Conservation (phyloP, 2,888 invertebrate genomes). For the Dicyrtomina minuta region DNA sequence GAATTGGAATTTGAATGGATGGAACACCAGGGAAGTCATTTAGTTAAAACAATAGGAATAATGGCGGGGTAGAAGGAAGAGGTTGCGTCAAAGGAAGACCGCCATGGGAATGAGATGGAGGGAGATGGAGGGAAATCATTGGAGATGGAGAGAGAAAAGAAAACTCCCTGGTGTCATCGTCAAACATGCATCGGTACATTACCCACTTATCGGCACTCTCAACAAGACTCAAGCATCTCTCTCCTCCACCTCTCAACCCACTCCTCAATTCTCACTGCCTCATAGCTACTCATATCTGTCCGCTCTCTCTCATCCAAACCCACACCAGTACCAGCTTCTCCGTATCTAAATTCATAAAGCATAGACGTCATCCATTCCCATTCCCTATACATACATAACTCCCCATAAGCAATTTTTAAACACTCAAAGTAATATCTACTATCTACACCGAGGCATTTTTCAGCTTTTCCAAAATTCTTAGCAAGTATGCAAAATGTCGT, state of each 20-base stretch:
- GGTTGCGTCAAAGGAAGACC: not conserved
- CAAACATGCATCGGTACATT: no score
- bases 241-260: not conserved
- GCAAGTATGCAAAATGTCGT: no score
- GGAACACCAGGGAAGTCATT: not conserved
- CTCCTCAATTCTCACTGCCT: not conserved
- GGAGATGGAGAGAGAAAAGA: not conserved
- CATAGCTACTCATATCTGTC: not conserved
- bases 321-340: not conserved
- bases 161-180: no score
- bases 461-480: no score
- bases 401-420: no score
- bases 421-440: no score
- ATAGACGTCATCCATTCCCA: no score
- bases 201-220: no score
- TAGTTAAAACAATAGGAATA: not conserved
- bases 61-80: not conserved
- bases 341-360: no score
- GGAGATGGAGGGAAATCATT: not conserved
- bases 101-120: not conserved
- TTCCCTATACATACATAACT: no score
- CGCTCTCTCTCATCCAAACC: not conserved
- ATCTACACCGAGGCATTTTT: no score
- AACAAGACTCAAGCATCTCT: no score
- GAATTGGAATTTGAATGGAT: not conserved